These are phyloP conservation scores for Malachius bipustulatus DNA, from an alignment of 2,888 invertebrate genomes.

Conservation along the genomic window DNA sequence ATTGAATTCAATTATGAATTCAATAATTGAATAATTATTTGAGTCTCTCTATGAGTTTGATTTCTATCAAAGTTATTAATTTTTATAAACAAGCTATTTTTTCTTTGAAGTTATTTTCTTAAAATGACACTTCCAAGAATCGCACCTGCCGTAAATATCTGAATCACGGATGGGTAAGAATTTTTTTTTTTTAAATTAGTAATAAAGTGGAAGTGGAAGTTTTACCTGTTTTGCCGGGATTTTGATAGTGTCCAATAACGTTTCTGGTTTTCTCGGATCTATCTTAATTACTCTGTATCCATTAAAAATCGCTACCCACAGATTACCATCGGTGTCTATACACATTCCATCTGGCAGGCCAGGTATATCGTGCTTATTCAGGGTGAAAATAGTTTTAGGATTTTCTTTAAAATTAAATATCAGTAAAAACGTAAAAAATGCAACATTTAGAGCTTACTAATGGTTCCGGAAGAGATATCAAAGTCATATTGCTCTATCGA, in stretches of 20 bases:
- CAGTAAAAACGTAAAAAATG: not conserved
- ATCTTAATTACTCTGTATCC: slow-evolving; percentile 49
- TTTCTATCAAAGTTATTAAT: too few relatives aligned
- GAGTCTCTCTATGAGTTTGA: too few relatives aligned
- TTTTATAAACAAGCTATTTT: too few relatives aligned
- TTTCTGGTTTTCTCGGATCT: slow-evolving; percentile 41
- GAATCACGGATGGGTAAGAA: too few relatives aligned
- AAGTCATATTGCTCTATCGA: slow-evolving; percentile 58
- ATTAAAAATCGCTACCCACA: slow-evolving; percentile 67
- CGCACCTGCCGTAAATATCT: too few relatives aligned
- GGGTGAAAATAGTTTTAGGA: slow-evolving; percentile 46
- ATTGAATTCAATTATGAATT: too few relatives aligned
- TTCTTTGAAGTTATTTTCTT: too few relatives aligned
- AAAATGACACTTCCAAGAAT: too few relatives aligned
- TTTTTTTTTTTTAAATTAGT: too few relatives aligned
- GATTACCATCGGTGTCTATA: slow-evolving; percentile 62
- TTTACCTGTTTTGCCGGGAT: slow-evolving; percentile 52
- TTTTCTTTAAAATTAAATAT: slow-evolving; percentile 41
- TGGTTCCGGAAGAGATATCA: slow-evolving; percentile 40
- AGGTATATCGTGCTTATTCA: slow-evolving; percentile 32
- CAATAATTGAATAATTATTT: too few relatives aligned
- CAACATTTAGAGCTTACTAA: slow-evolving; percentile 23
- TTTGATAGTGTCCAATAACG: slow-evolving; percentile 45
- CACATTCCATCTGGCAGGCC: slow-evolving; percentile 65
- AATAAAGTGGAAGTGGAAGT: too few relatives aligned